Evolutionary conservation across 2,888 invertebrate genomes (phyloP), one percentile per base, ranked within the genome.

Genomic region (Euproctis similis): DNA sequence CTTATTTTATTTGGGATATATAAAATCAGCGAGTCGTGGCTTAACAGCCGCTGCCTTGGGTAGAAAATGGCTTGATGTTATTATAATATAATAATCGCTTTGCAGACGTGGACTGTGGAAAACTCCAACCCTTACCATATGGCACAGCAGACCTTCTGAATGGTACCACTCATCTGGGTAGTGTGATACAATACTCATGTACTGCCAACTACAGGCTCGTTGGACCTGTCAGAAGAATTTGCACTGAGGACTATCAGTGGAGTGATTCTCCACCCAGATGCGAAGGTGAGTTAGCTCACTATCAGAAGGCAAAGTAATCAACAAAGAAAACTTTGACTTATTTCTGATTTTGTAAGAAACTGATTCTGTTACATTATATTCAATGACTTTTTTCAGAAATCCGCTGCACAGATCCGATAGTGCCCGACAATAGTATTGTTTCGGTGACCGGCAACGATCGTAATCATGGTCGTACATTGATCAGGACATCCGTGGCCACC

Each of bases 401-500:
- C 43, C 89, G 96, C 29, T 96, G 96, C 56, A 87, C 91, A 0
- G 95, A 95, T 53, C 96, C 96, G 0, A 77, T 90, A 2, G 81
- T 94, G 13, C 92, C 96, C 0, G 90, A 92, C 13, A 94, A 95
- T 64, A 92, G 95, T 40, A 92, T 95, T 11, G 86, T 95, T 0
- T 94, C 95, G 0, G 93, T 96, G 16, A 95, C 95, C 0, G 94
- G 95, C 28, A 96, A 96, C 62, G 96, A 96, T 64, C 87, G 96
- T 27, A 92, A 93, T 88, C 94, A 95, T 59, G 94, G 94, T 0
- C 87, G 94, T 12, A 94, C 95, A 0, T 75, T 94, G 9, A 92
- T 95, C 42, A 85, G 92, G 20, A 94, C 94, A 0, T 89, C 20
- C 0, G 92, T 92, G 27, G 88, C 87, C 34, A 85, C 87, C 1